These are phyloP conservation scores for Macquaria ambigua DNA, from an alignment of 2,113 vertebrate genomes.

Conservation along the genomic window DNA sequence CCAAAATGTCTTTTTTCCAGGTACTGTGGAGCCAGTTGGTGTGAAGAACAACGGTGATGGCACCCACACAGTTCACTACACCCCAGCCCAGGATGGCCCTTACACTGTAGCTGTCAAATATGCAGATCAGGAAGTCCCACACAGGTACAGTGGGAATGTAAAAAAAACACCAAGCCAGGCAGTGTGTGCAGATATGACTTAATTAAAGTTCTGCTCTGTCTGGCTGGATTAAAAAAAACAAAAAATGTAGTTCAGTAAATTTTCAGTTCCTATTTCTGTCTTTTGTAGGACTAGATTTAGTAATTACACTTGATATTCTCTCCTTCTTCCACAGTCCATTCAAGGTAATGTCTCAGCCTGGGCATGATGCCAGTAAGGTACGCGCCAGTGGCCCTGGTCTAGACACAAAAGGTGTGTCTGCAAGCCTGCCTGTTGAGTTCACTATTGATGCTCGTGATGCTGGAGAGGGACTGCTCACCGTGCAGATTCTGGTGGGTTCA, in stretches of 20 bases:
- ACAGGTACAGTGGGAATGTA: conserved; percentile 86
- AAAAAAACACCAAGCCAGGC: not conserved
- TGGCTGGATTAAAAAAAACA: conserved; percentile 27
- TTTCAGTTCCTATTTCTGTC: conserved; percentile 26
- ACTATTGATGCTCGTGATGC: conserved; percentile 94
- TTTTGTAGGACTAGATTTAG: conserved; percentile 31
- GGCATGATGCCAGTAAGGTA: conserved; percentile 95
- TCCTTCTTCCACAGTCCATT: conserved; percentile 87
- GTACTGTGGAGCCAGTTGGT: conserved; percentile 90
- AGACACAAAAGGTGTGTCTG: conserved; percentile 89
- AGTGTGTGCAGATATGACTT: conserved; percentile 34
- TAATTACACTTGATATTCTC: conserved; percentile 52
- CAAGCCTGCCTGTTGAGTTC: conserved; percentile 94
- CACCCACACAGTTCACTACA: conserved; percentile 94
- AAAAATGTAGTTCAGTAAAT: not conserved
- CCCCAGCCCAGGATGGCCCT: conserved; percentile 90
- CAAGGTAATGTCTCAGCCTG: conserved; percentile 92
- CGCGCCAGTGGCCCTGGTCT: conserved; percentile 93
- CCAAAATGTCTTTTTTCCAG: conserved; percentile 69
- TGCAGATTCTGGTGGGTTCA: conserved; percentile 92
- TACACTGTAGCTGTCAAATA: conserved; percentile 94
- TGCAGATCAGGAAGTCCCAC: conserved; percentile 93
- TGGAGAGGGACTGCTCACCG: conserved; percentile 92
- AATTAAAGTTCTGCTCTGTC: conserved; percentile 43
- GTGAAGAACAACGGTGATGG: conserved; percentile 92